phyloP scores from a whole-genome alignment of 2,113 vertebrate species.

The Anguilla japonica region DNA sequence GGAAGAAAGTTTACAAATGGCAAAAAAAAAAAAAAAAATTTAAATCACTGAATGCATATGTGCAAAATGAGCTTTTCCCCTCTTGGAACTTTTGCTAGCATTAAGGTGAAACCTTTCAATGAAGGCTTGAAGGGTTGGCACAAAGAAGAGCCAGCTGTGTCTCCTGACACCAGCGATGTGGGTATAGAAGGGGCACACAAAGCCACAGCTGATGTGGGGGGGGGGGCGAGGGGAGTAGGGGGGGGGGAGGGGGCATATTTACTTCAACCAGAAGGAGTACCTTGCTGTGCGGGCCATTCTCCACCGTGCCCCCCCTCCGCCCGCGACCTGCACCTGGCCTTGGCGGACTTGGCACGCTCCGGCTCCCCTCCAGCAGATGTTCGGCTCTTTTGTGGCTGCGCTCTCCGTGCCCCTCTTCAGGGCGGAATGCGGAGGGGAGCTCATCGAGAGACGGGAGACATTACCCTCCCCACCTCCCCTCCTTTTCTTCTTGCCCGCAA shows the following conservation, averaged over 20 bases:
- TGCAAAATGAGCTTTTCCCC: background rate
- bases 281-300: background rate
- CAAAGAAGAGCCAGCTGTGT: background rate
- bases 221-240: too few species aligned
- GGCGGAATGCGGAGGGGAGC: slow-evolving; percentile 55
- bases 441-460: slow-evolving; percentile 49
- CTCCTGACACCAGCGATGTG: background rate
- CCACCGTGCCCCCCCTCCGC: slow-evolving; percentile 42
- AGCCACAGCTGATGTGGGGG: slow-evolving; percentile 41
- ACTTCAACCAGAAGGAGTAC: slow-evolving; percentile 16
- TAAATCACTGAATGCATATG: background rate
- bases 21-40: background rate
- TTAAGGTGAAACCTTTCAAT: background rate
- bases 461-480: slow-evolving; percentile 63
- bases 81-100: background rate
- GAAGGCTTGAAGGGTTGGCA: background rate
- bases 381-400: slow-evolving; percentile 73
- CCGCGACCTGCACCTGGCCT: slow-evolving; percentile 69
- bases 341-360: slow-evolving; percentile 64
- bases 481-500: slow-evolving; percentile 66
- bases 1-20: background rate
- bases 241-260: slow-evolving; percentile 22
- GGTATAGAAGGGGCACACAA: slow-evolving; percentile 11
- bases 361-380: slow-evolving; percentile 69
- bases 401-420: slow-evolving; percentile 74